Evolutionary conservation across 2,113 vertebrate genomes (phyloP), one percentile per base, ranked within the genome.

Genomic region (Noctilio leporinus): DNA sequence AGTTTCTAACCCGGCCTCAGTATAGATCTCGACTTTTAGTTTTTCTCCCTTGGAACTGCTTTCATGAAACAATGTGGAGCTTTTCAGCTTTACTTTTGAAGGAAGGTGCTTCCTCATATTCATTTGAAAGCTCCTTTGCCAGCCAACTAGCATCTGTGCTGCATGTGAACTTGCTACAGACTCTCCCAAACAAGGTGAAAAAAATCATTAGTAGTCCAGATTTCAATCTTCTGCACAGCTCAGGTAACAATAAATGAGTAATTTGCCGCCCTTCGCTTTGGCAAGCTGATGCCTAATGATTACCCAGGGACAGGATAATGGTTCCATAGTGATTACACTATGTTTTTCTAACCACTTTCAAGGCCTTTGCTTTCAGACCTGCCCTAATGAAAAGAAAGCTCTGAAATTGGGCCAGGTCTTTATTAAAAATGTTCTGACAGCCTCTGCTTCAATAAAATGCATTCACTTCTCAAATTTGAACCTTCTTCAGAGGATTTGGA

Each of bases 301-400:
- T 98, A 90, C 97, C 88, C 96, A 96, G 97, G 97, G 97, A 98
- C 96, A 95, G 94, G 97, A 98, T 98, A 98, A 98, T 98, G 97
- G 97, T 97, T 96, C 96, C 97, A 97, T 96, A 92, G 96, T 97
- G 97, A 98, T 98, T 98, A 98, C 20, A 75, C 97, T 96, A 95
- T 97, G 96, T 97, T 98, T 98, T 98, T 98, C 98, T 98, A 98
- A 97, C 97, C 97, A 96, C 97, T 98, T 98, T 96, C 97, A 97
- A 97, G 98, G 96, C 96, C 98, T 98, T 98, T 98, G 96, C 98
- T 98, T 98, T 98, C 98, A 98, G 93, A 97, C 97, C 97, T 97
- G 81, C 96, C 97, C 97, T 98, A 98, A 98, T 96, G 97, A 98
- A 98, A 98, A 98, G 97, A 97, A 96, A 96, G 97, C 95, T 95